Conservation (phyloP, 2,797 vertebrate species). For the Microchirus variegatus region DNA sequence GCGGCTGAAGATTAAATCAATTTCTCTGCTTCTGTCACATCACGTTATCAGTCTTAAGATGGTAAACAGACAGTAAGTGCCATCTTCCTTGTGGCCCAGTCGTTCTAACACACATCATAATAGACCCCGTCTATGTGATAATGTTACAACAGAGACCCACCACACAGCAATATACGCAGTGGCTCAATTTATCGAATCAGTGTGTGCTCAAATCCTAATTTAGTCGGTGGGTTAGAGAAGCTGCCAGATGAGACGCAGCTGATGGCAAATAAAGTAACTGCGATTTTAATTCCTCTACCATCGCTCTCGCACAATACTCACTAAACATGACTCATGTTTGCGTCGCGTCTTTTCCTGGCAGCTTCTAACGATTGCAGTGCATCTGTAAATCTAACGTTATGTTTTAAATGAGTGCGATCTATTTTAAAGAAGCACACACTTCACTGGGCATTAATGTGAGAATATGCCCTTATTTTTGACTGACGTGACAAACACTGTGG, state of each 20-base stretch:
- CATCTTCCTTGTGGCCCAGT: constrained; percentile 66
- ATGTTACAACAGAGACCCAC: constrained; percentile 56
- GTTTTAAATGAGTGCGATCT: not conserved
- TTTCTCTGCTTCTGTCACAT: constrained; percentile 75
- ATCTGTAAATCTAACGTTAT: constrained; percentile 1
- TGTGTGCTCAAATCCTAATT: constrained; percentile 41
- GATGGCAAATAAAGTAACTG: constrained; percentile 29
- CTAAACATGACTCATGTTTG: no score
- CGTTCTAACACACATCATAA: constrained; percentile 61
- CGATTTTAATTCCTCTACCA: constrained; percentile 20
- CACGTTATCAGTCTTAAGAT: constrained; percentile 72
- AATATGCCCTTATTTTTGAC: constrained; percentile 30
- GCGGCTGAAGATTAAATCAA: constrained; percentile 75
- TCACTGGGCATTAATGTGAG: constrained; percentile 21
- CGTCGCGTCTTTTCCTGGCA: no score
- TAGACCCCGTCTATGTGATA: constrained; percentile 46
- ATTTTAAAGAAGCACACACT: not conserved
- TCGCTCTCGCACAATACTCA: not conserved
- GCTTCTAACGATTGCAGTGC: no score
- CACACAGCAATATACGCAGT: constrained; percentile 57
- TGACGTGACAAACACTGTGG: constrained; percentile 19
- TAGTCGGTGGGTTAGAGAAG: constrained; percentile 40
- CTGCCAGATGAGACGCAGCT: constrained; percentile 34
- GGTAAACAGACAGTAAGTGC: constrained; percentile 74
- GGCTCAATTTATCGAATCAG: constrained; percentile 47